A percentile compares a stretch with the other conserved stretches of the same genome.
Evolutionary conservation across 2,888 invertebrate genomes (phyloP).

Genomic region (Morpho helenor): DNA sequence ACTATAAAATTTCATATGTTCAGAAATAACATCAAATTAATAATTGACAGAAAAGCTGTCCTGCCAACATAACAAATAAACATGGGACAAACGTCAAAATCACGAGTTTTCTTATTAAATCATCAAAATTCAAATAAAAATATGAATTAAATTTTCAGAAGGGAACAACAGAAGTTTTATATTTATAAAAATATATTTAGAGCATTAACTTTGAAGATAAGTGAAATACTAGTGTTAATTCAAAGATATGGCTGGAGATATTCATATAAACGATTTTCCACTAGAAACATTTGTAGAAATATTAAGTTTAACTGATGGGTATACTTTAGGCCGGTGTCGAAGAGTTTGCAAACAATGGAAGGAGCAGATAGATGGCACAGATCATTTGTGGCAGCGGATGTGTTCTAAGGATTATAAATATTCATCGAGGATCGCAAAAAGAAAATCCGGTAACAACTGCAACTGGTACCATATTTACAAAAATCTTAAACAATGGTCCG

Average conservation of each 20-base stretch:
- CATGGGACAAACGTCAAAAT: slow-evolving; percentile 43
- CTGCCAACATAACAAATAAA: slow-evolving; percentile 11
- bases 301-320: slow-evolving; percentile 47
- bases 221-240: not conserved
- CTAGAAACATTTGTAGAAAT: slow-evolving; percentile 58
- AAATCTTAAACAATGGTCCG: slow-evolving; percentile 52
- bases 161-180: too few species aligned
- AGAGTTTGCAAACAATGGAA: slow-evolving; percentile 56
- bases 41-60: slow-evolving; percentile 7
- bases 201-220: too few species aligned
- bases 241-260: slow-evolving; percentile 34
- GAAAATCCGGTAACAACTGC: slow-evolving; percentile 46
- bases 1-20: too few species aligned
- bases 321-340: slow-evolving; percentile 49
- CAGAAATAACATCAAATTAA: not conserved
- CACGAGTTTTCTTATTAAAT: slow-evolving; percentile 47
- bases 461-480: slow-evolving; percentile 59
- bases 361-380: slow-evolving; percentile 45
- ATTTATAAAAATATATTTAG: slow-evolving; percentile 10
- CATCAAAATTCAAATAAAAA: too few species aligned
- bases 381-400: slow-evolving; percentile 51
- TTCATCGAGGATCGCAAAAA: slow-evolving; percentile 54
- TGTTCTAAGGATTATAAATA: slow-evolving; percentile 48
- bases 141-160: too few species aligned
- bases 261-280: slow-evolving; percentile 41